phyloP scores from a whole-genome alignment of 2,888 invertebrate species.

The Euproctis similis region DNA sequence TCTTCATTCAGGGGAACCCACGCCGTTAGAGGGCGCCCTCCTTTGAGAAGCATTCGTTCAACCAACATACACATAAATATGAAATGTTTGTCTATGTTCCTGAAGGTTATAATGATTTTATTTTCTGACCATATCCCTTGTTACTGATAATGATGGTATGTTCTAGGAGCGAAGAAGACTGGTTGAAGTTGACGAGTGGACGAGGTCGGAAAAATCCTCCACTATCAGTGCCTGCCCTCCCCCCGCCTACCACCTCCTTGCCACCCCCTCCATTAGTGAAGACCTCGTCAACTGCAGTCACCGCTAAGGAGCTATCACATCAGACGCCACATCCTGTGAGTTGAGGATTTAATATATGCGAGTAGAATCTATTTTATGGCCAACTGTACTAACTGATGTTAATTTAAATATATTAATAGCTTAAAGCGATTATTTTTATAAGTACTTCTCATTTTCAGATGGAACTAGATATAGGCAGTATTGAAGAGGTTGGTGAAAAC shows the following conservation, averaged over 20 bases:
- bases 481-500: constrained; percentile 45
- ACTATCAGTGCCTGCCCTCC: constrained; percentile 32
- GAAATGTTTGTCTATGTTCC: too few species aligned
- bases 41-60: too few species aligned
- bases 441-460: constrained; percentile 21
- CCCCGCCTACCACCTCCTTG: constrained; percentile 9
- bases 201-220: constrained; percentile 35
- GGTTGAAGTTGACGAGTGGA: constrained; percentile 40
- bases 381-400: too few species aligned
- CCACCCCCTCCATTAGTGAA: constrained; percentile 7
- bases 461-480: constrained; percentile 43
- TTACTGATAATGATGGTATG: too few species aligned
- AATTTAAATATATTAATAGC: background rate
- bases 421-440: constrained; percentile 1
- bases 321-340: constrained; percentile 22
- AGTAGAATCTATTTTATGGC: background rate
- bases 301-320: constrained; percentile 2
- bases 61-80: too few species aligned
- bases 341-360: constrained; percentile 1
- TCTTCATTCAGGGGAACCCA: too few species aligned
- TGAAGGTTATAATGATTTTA: too few species aligned
- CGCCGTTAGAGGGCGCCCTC: too few species aligned
- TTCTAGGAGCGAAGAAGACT: constrained; percentile 62
- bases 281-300: constrained; percentile 4
- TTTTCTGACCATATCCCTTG: too few species aligned